Evolutionary conservation across 2,113 vertebrate genomes (phyloP), one percentile per base, ranked within the genome.

Genomic region (Barnardius zonarius): DNA sequence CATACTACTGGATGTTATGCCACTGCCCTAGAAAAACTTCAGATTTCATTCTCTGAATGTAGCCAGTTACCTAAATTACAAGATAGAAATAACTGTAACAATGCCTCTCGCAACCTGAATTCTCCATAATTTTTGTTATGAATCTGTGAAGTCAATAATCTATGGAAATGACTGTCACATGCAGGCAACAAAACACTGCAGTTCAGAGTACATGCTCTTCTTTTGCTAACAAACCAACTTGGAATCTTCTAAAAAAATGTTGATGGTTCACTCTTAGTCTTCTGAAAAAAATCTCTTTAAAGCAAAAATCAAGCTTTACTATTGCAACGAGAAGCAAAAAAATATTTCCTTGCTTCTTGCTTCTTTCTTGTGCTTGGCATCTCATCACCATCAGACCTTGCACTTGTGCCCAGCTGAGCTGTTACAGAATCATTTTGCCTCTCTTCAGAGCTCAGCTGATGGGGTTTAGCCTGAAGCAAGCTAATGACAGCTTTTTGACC

Each of bases 391-490:
- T 73, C 92, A 87, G 54, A 63, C 86, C 46, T 86, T 75, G 63
- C 74, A 78, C 74, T 85, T 2, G 3, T 82, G 57, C 48, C 76
- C 66, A 80, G 84, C 43, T 84, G 88, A 94, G 66, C 54, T 79
- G 61, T 77, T 92, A 95, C 9, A 79, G 54, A 86, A 64, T 44
- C 74, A 75, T 86, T 96, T 75, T 94, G 57, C n/a, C 39, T 83
- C 41, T 83, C 74, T 85, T 86, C 74, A 75, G 68, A 93, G 33
- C 52, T 84, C 76, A 88, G 39, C 49, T 90, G 75, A 80, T 81
- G 54, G 30, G 15, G 22, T 91, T 83, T 88, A 83, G 77, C 63
- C 68, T 77, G 77, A 66, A 92, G 79, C 37, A 91, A 78, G 43
- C 30, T 54, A 87, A 33, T 57, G 90, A 82, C 76, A 72, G 43